Evolutionary conservation across 2,797 vertebrate species (phyloP).

Genomic region (Falco biarmicus): DNA sequence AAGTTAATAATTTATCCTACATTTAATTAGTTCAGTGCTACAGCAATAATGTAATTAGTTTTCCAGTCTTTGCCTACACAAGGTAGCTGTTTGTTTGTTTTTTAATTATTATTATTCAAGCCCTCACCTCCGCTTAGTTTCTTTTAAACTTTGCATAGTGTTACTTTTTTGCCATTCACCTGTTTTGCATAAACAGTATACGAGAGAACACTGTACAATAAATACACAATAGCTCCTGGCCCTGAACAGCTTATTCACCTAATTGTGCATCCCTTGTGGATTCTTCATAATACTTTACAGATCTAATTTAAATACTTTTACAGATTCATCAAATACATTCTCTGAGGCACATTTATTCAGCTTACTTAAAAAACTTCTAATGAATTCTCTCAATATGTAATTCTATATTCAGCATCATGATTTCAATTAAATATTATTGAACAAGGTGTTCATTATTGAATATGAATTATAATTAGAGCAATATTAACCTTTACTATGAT

Average conservation of each 20-base stretch:
- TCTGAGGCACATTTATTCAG: conserved; percentile 76
- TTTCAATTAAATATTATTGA: conserved; percentile 79
- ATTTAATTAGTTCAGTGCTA: conserved; percentile 41
- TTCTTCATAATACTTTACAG: conserved; percentile 76
- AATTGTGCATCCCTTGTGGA: conserved; percentile 73
- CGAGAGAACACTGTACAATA: conserved; percentile 42
- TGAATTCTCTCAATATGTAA: conserved; percentile 76
- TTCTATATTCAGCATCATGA: conserved; percentile 74
- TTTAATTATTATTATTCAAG: not conserved
- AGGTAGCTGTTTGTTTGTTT: too few relatives aligned
- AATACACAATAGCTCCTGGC: conserved; percentile 65
- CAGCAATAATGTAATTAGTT: not conserved
- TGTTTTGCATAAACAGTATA: conserved; percentile 62
- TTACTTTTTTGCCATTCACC: not conserved
- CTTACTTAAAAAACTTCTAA: conserved; percentile 79
- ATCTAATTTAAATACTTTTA: conserved; percentile 81
- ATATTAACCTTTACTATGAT: conserved; percentile 62
- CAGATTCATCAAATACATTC: conserved; percentile 76
- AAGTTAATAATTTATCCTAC: conserved; percentile 40
- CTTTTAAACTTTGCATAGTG: not conserved
- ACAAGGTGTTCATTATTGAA: conserved; percentile 76
- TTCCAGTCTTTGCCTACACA: too few relatives aligned
- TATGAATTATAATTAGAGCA: conserved; percentile 75
- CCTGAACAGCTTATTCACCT: conserved; percentile 71
- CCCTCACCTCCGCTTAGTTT: not conserved